Percentiles rank a stretch among this genome's conserved stretches.
Evolutionary conservation across 2,888 invertebrate genomes (phyloP).

Genomic region (Drosophila meridionalis): DNA sequence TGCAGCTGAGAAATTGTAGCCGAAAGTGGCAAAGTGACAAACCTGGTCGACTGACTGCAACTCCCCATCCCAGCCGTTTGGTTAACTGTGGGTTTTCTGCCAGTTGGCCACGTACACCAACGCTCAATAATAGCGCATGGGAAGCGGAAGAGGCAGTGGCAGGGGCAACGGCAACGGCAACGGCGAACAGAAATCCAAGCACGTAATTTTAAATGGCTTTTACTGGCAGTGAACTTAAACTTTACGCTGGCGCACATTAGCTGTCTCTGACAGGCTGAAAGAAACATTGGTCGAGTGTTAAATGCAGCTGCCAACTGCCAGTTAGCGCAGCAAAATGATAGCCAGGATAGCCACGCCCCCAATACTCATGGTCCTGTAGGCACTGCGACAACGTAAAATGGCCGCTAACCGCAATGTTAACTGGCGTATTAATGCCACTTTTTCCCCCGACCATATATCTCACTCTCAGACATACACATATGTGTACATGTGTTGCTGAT

Average conservation of each 20-base stretch:
- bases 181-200: constrained; percentile 77
- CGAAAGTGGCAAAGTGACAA: constrained; percentile 74
- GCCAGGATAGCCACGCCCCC: constrained; percentile 39
- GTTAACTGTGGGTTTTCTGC: constrained; percentile 22
- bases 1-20: constrained; percentile 51
- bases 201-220: constrained; percentile 83
- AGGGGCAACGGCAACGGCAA: constrained; percentile 21
- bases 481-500: constrained; percentile 24
- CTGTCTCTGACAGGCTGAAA: constrained; percentile 68
- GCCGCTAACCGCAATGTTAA: constrained; percentile 79
- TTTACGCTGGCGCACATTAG: constrained; percentile 75
- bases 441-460: constrained; percentile 29
- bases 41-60: constrained; percentile 60
- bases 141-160: constrained; percentile 2
- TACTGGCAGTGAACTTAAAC: constrained; percentile 82
- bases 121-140: constrained; percentile 72
- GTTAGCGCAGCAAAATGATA: constrained; percentile 36
- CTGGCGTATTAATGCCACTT: constrained; percentile 75
- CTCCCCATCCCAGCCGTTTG: constrained; percentile 12
- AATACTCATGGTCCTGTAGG: constrained; percentile 35
- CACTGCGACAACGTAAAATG: constrained; percentile 66
- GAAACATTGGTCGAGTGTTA: constrained; percentile 72
- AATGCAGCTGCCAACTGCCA: constrained; percentile 72
- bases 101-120: constrained; percentile 71
- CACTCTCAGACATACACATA: background rate